Evolutionary conservation across 2,797 vertebrate genomes (phyloP), one percentile per base, ranked within the genome.

Genomic region (Sylvia borin): DNA sequence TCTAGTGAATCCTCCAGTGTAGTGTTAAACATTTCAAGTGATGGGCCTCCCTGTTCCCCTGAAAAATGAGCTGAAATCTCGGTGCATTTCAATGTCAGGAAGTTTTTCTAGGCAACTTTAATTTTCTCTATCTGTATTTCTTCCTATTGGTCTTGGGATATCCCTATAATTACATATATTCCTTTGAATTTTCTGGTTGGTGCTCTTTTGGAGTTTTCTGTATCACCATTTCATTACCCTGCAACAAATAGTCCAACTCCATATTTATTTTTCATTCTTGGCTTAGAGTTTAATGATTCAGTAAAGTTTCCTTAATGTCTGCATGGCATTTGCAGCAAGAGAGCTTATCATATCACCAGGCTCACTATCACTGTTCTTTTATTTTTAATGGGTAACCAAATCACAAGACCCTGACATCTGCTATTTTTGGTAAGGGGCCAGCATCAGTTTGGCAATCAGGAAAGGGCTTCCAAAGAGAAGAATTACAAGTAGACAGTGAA

Each of bases 41-140:
- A 83, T 68, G 61, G 88, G 61, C 42, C 81, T 91, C 70, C 71
- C 55, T 71, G 43, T 73, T 94, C 84, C 80, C 90, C 36, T 43
- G 81, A 88, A 88, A 87, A 48, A 61, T n/a, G 45, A 47, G 48
- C 77, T 87, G 64, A 82, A 95, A 95, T 38, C 86, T 87, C 43
- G 71, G 74, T 31, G 45, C 22, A 11, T 89, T 76, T 96, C 92
- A 96, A 87, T 89, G 95, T 94, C 88, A 94, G 91, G 47, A 96
- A 95, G 86, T 68, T 96, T 91, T 92, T 95, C 81, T 58, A 92
- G 67, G 75, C 55, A 74, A 74, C 42, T 89, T 95, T 67, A 29
- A 80, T 85, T 94, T 91, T 92, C 34, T 60, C 36, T 83, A 1
- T 43, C 42, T 71, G 1, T 67, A 45, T 91, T 93, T 65, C 78